These are phyloP conservation scores for Phengaris alcon DNA, from an alignment of 2,888 invertebrate species.

Conservation along the genomic window DNA sequence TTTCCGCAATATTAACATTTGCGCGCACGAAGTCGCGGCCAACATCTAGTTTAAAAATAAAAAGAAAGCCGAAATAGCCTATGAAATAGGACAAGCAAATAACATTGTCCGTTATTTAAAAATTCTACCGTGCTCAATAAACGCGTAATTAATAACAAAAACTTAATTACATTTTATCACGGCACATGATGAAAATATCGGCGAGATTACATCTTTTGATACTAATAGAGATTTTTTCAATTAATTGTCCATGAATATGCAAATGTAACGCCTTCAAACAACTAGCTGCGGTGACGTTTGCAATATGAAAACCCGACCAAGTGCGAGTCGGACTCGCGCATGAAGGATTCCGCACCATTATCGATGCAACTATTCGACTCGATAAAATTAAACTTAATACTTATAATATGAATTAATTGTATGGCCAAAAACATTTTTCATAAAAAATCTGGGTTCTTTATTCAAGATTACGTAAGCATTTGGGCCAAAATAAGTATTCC, in stretches of 20 bases:
- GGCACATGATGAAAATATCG: constrained; percentile 18
- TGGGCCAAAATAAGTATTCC: background rate
- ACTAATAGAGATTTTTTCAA: constrained; percentile 23
- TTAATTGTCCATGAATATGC: constrained; percentile 25
- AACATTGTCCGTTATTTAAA: background rate
- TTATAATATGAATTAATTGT: background rate
- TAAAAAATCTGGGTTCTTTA: background rate
- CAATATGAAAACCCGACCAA: background rate
- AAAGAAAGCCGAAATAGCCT: background rate
- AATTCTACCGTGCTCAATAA: constrained; percentile 14
- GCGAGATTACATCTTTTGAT: constrained; percentile 23
- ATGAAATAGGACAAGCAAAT: background rate
- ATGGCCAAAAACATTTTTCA: background rate
- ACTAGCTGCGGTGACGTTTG: background rate
- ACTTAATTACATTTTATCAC: constrained; percentile 20
- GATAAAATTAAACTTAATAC: no score
- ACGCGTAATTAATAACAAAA: constrained; percentile 24
- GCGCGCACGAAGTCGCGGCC: no score
- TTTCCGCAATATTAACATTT: no score
- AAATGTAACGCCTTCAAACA: background rate
- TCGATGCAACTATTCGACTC: no score
- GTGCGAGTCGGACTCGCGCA: no score
- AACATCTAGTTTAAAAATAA: background rate
- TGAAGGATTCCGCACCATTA: no score
- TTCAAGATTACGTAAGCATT: background rate